These are phyloP conservation scores for Takifugu ocellatus DNA, from an alignment of 2,797 vertebrate genomes.

Conservation along the genomic window DNA sequence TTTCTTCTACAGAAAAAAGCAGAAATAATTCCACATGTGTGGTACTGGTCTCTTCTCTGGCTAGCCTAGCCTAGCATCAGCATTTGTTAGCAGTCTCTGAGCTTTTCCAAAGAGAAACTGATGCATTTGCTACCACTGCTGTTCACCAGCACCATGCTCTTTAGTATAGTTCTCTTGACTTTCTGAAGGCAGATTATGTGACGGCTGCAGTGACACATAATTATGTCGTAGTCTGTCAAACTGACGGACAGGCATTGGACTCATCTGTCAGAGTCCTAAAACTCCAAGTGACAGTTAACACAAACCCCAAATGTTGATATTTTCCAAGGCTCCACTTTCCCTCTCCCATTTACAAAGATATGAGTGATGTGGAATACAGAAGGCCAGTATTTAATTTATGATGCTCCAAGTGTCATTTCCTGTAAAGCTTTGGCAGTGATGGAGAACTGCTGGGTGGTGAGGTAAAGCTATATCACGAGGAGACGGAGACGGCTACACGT, in stretches of 20 bases:
- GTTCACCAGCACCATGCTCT: not conserved
- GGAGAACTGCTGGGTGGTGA: not conserved
- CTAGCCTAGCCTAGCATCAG: not conserved
- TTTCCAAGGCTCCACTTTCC: constrained; percentile 22
- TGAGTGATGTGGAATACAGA: constrained; percentile 20
- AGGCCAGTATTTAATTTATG: constrained; percentile 26
- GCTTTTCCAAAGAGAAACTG: not conserved
- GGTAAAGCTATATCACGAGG: not conserved
- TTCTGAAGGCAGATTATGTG: constrained; percentile 26
- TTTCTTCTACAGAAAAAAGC: too few relatives aligned
- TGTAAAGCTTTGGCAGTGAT: not conserved
- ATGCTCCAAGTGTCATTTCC: constrained; percentile 6
- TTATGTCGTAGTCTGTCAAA: constrained; percentile 43
- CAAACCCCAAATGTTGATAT: constrained; percentile 7
- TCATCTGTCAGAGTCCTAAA: constrained; percentile 24
- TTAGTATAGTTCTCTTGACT: not conserved
- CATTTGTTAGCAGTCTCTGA: not conserved
- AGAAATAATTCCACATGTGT: too few relatives aligned
- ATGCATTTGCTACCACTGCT: not conserved
- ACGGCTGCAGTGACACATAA: constrained; percentile 25
- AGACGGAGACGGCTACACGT: not conserved
- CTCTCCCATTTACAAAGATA: constrained; percentile 5
- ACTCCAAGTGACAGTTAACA: constrained; percentile 32
- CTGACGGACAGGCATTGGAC: constrained; percentile 36
- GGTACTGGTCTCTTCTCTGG: too few relatives aligned